Percentiles rank a stretch among this genome's conserved stretches.
Evolutionary conservation across 2,113 vertebrate genomes (phyloP).

Genomic region (Sisor rabdophorus): DNA sequence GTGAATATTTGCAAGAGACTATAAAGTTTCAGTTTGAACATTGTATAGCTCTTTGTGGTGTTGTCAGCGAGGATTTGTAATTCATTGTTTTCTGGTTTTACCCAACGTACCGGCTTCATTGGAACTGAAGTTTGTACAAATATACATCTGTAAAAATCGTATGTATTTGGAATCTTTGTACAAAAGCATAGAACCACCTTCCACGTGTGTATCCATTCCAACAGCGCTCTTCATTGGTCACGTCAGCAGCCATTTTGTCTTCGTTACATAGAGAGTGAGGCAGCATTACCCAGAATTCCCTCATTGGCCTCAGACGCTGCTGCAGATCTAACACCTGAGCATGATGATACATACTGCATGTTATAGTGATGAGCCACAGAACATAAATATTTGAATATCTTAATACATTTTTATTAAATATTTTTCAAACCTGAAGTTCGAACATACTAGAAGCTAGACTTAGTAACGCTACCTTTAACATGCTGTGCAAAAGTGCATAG

Average conservation of each 20-base stretch:
- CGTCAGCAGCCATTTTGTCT: conserved; percentile 73
- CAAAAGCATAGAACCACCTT: conserved; percentile 57
- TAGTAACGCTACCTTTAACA: too few relatives aligned
- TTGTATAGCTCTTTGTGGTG: too few relatives aligned
- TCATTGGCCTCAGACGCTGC: conserved; percentile 75
- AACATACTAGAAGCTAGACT: background rate
- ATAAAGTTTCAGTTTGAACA: too few relatives aligned
- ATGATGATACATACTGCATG: background rate
- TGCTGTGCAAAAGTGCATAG: too few relatives aligned
- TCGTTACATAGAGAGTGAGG: conserved; percentile 81
- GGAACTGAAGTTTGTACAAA: too few relatives aligned
- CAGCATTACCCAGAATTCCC: conserved; percentile 82
- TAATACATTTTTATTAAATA: background rate
- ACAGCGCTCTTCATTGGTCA: conserved; percentile 80
- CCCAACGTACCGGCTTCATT: too few relatives aligned
- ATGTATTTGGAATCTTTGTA: background rate
- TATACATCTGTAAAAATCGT: too few relatives aligned
- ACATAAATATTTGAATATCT: background rate
- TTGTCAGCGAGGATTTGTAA: too few relatives aligned
- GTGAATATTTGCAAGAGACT: too few relatives aligned
- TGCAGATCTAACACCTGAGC: conserved; percentile 79
- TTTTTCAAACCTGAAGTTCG: background rate
- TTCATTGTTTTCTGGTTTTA: too few relatives aligned
- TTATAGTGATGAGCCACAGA: background rate
- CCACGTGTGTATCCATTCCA: conserved; percentile 78